Evolutionary conservation across 2,113 vertebrate species (phyloP).

Genomic region (Hiodon tergisus): DNA sequence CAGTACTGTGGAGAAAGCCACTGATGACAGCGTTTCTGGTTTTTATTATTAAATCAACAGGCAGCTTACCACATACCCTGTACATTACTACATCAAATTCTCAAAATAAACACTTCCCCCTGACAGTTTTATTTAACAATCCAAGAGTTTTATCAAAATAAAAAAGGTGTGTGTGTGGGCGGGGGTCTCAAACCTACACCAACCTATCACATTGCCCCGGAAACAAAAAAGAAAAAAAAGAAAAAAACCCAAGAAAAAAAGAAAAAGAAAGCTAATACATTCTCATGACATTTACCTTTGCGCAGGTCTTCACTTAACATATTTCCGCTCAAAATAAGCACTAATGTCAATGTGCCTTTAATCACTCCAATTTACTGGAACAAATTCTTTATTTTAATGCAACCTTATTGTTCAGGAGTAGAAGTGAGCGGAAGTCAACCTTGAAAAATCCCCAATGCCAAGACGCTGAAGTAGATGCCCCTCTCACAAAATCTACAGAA

Average conservation of each 20-base stretch:
- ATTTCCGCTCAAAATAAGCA: too few species aligned
- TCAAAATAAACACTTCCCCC: constrained; percentile 52
- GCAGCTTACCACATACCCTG: constrained; percentile 64
- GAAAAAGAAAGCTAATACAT: too few species aligned
- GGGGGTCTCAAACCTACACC: too few species aligned
- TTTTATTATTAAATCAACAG: constrained; percentile 70
- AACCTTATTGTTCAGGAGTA: too few species aligned
- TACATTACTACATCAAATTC: constrained; percentile 57
- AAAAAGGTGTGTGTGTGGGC: constrained; percentile 20
- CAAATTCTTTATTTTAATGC: too few species aligned
- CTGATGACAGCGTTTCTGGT: constrained; percentile 23
- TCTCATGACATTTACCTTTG: too few species aligned
- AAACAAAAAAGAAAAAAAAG: background rate
- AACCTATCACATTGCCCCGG: background rate
- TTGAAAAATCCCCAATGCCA: background rate
- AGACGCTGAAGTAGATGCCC: background rate
- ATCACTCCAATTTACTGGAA: too few species aligned
- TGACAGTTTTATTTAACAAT: constrained; percentile 54
- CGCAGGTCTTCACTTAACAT: too few species aligned
- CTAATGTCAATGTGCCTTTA: too few species aligned
- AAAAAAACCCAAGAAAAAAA: background rate
- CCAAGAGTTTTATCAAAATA: constrained; percentile 53
- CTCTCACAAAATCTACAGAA: constrained; percentile 13
- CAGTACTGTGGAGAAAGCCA: too few species aligned
- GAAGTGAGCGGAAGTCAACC: background rate